Percentiles rank a stretch among this genome's conserved stretches.
phyloP scores from a whole-genome alignment of 2,888 invertebrate species.

The Dryobota labecula region DNA sequence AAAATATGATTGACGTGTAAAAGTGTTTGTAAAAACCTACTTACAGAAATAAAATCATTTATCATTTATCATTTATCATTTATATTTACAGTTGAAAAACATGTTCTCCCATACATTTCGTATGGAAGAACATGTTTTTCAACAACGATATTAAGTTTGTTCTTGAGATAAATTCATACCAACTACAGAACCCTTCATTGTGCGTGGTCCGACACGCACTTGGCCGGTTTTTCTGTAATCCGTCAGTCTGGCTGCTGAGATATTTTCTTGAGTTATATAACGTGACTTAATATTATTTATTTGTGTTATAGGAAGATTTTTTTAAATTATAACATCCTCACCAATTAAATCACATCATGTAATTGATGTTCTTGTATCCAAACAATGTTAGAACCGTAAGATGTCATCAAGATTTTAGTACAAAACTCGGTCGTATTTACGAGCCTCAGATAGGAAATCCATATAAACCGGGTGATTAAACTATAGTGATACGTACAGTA shows the following conservation, averaged over 20 bases:
- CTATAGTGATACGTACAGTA: slow-evolving; percentile 36
- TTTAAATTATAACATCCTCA: neutral
- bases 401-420: slow-evolving; percentile 57
- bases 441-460: slow-evolving; percentile 58
- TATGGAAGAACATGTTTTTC: too few relatives aligned
- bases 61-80: too few relatives aligned
- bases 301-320: neutral
- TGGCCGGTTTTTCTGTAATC: slow-evolving; percentile 1
- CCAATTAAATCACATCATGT: neutral
- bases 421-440: slow-evolving; percentile 56
- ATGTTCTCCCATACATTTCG: too few relatives aligned
- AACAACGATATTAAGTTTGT: too few relatives aligned
- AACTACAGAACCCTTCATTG: too few relatives aligned
- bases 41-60: too few relatives aligned
- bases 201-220: too few relatives aligned
- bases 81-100: too few relatives aligned
- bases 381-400: slow-evolving; percentile 40
- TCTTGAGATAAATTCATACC: too few relatives aligned
- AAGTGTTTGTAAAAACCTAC: too few relatives aligned
- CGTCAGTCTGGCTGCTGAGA: neutral
- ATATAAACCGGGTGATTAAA: slow-evolving; percentile 60
- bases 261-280: neutral
- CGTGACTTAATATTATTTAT: neutral
- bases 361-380: slow-evolving; percentile 8
- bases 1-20: too few relatives aligned